Base-by-base conservation (phyloP, 2,113 vertebrate genomes). In the Siniperca knerii region DNA sequence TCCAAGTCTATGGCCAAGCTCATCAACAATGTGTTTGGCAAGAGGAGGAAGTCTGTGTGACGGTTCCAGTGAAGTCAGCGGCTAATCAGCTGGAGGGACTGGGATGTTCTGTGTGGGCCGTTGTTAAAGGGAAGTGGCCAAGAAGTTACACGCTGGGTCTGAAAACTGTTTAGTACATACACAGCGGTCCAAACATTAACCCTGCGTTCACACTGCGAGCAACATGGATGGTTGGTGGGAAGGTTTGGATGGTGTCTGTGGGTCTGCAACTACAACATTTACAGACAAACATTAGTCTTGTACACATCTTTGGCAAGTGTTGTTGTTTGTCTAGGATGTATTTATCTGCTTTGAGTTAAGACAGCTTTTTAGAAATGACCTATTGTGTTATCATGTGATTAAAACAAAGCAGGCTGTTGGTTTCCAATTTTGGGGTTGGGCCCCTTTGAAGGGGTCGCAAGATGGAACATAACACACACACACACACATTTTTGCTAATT, bases 1-100 rank as follows among this genome's bases (percentile, higher is more conserved):
- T 95, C 96, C 81, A 96, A 95, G 85, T 96, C 95, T 10, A 95
- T 96, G 96, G 94, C 93, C 87, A 96, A 96, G 52, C 94, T 96
- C 72, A 96, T 96, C 89, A 96, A 95, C 92, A 96, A 96, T 6
- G 89, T 96, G 77, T 96, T 96, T 66, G 95, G 96, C 21, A 96
- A 96, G 84, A 93, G 95, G 86, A 95, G 96, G 88, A 95, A 95
- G 89, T 96, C 95, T 0, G 95, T 96, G 77, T 96, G 91, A 96
- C 0, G 33, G 60, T 12, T 40, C 50, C 70, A 58, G 80, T 6
- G 29, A 12, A 13, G 52, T 9, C 16, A 9, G n/a, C 1, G 3
- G 58, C n/a, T 6, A 0, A 50, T 60, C 61, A 35, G 75, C 21
- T 50, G 65, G 37, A 21, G 37, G 60, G 23, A 64, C 79, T 25